phyloP scores from a whole-genome alignment of 2,113 vertebrate genomes.

The Brevimyrus niger region DNA sequence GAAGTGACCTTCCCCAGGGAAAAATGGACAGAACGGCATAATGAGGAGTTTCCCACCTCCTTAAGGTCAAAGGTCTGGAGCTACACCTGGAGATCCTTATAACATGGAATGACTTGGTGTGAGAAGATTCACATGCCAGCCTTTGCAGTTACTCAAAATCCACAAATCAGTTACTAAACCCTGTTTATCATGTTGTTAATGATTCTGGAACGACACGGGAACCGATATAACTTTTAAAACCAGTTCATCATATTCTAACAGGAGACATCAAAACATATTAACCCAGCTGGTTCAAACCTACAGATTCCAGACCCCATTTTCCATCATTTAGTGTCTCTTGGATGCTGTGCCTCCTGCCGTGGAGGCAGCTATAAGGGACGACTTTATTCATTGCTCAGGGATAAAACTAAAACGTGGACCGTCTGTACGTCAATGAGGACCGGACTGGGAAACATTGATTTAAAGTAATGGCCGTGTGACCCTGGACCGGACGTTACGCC shows the following conservation, averaged over 20 bases:
- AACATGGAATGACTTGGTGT: not conserved
- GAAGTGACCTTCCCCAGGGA: not conserved
- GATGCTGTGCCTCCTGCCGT: not conserved
- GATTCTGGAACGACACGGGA: conserved; percentile 51
- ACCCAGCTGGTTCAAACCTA: conserved; percentile 34
- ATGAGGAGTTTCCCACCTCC: not conserved
- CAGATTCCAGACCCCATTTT: conserved; percentile 5
- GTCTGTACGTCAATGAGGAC: not conserved
- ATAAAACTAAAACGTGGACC: not conserved
- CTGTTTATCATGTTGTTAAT: conserved; percentile 62
- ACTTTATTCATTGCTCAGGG: not conserved
- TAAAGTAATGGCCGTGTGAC: not conserved
- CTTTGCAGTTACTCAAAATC: conserved; percentile 38
- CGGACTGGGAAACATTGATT: not conserved
- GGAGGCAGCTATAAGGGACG: not conserved
- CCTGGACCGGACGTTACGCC: not conserved
- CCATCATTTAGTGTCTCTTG: too few relatives aligned
- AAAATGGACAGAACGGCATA: not conserved
- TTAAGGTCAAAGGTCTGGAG: not conserved
- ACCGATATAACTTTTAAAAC: conserved; percentile 51
- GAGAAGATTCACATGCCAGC: conserved; percentile 28
- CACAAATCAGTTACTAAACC: conserved; percentile 63
- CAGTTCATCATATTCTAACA: conserved; percentile 58
- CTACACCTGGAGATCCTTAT: not conserved
- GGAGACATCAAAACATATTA: conserved; percentile 56